Conservation (phyloP, 2,888 invertebrate species). For the Horisme vitalbata region DNA sequence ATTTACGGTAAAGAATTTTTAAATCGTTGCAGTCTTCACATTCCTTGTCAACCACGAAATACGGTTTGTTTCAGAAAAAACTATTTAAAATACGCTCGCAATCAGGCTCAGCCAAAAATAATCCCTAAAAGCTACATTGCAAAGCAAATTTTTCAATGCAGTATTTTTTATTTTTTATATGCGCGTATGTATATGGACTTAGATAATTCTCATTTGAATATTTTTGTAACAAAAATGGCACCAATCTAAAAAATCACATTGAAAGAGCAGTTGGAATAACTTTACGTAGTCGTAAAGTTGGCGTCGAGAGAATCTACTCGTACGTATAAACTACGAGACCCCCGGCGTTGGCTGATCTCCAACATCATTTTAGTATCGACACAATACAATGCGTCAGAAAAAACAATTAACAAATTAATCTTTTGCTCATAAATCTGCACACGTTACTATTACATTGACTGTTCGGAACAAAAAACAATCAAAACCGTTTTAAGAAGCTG, state of each 20-base stretch:
- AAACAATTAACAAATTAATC: constrained; percentile 46
- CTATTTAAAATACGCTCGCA: constrained; percentile 13
- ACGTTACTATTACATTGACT: no score
- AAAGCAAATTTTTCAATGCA: constrained; percentile 8
- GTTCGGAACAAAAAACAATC: no score
- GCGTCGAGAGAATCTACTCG: constrained; percentile 45
- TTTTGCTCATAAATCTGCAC: constrained; percentile 11
- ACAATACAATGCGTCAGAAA: constrained; percentile 45
- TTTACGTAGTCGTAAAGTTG: constrained; percentile 67
- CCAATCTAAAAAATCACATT: constrained; percentile 58
- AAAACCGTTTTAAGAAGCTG: no score
- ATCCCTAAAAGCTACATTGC: not conserved
- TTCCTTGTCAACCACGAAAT: constrained; percentile 37
- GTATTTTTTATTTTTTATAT: constrained; percentile 34
- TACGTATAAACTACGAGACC: constrained; percentile 51
- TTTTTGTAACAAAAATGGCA: constrained; percentile 51
- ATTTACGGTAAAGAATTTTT: constrained; percentile 38
- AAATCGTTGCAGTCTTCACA: constrained; percentile 33
- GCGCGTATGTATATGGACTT: constrained; percentile 35
- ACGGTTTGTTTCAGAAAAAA: constrained; percentile 18
- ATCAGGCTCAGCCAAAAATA: not conserved
- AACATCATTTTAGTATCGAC: constrained; percentile 46
- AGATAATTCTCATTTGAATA: constrained; percentile 47
- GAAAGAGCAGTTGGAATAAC: constrained; percentile 58
- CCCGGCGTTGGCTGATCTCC: constrained; percentile 58